Conservation (phyloP, 2,113 vertebrate species). For the Calidris pugnax region DNA sequence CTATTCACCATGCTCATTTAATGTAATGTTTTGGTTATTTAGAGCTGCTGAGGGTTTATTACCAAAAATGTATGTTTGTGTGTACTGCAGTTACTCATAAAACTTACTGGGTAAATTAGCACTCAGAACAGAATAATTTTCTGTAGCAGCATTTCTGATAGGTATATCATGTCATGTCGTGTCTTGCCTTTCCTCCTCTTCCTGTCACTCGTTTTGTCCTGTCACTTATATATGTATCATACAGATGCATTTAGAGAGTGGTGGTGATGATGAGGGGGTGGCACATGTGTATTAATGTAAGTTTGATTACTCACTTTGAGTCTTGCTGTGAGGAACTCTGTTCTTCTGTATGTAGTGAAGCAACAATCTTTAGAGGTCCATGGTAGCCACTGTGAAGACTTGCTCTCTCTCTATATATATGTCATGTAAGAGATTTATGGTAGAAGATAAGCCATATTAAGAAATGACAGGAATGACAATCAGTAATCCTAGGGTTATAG, state of each 20-base stretch:
- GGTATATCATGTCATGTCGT: not conserved
- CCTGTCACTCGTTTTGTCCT: not conserved
- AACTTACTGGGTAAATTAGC: not conserved
- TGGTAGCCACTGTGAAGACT: not conserved
- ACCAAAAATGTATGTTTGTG: not conserved
- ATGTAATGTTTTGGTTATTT: slow-evolving; percentile 24
- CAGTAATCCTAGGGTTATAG: not conserved
- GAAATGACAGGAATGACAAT: not conserved
- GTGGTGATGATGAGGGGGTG: not conserved
- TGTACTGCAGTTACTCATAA: not conserved
- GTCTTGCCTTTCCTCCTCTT: not conserved
- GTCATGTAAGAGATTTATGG: not conserved
- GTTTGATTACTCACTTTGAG: not conserved
- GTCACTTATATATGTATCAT: no score
- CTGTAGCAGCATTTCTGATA: not conserved
- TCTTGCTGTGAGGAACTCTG: not conserved
- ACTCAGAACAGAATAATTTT: not conserved
- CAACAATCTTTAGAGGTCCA: not conserved
- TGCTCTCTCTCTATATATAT: not conserved
- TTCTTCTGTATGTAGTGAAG: not conserved
- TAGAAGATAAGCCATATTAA: not conserved
- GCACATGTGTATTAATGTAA: not conserved
- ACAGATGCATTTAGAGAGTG: not conserved
- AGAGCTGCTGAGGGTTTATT: slow-evolving; percentile 4
- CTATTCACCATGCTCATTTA: slow-evolving; percentile 3